Percentiles rank a stretch among this genome's conserved stretches.
Conservation (phyloP, 1,140 invertebrate genomes). For the Atopsyche davidsoni region DNA sequence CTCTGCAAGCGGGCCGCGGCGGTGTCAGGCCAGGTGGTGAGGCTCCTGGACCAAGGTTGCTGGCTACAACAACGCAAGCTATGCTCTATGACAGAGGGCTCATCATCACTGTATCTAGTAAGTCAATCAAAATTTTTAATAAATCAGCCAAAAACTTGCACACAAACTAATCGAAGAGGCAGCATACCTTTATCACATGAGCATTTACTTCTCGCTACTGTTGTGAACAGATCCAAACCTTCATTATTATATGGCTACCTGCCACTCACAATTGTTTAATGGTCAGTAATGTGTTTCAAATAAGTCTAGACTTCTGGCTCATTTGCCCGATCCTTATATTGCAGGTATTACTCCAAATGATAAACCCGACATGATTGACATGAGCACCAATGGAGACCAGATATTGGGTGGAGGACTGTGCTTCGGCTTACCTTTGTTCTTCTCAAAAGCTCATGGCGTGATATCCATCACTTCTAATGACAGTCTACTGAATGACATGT, state of each 20-base stretch:
- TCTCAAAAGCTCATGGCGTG: constrained; percentile 58
- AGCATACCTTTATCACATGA: too few species aligned
- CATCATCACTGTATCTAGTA: constrained; percentile 22
- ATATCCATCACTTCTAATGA: constrained; percentile 49
- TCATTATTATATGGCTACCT: too few species aligned
- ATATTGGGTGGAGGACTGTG: constrained; percentile 62
- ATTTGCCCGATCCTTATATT: neutral
- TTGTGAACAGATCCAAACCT: too few species aligned
- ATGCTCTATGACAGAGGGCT: constrained; percentile 18
- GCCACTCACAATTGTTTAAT: too few species aligned
- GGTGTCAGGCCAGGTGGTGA: neutral
- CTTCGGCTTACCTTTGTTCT: constrained; percentile 52
- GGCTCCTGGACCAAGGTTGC: constrained; percentile 1
- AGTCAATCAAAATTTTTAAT: too few species aligned
- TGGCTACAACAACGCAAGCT: constrained; percentile 17
- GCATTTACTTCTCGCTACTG: too few species aligned
- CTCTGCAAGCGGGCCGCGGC: constrained; percentile 8
- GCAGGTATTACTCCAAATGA: constrained; percentile 32
- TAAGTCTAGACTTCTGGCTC: too few species aligned
- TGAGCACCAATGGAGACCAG: constrained; percentile 44
- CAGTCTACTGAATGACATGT: constrained; percentile 40
- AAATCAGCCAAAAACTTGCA: too few species aligned
- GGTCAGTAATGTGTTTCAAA: too few species aligned
- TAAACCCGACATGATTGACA: constrained; percentile 37
- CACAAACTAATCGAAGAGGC: too few species aligned